Base-by-base conservation (phyloP, 2,797 vertebrate species). In the Dendrocincla tyrannina region DNA sequence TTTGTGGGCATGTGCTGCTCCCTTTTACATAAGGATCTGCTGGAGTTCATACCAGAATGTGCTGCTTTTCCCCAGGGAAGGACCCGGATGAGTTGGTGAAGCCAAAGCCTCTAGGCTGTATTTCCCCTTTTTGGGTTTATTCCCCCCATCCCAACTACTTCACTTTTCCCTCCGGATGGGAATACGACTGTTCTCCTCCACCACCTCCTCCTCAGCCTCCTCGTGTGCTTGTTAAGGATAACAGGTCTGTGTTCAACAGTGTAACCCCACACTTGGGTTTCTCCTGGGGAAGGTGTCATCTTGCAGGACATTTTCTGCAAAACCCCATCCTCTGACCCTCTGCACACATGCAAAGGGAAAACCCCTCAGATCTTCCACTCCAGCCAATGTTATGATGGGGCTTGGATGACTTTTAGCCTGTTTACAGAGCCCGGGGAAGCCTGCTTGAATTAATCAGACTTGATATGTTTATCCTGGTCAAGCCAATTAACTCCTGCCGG, bases 11-110 rank as follows among this genome's bases (percentile, higher is more conserved):
- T 96, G 94, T 97, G 90, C 80, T 90, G 92, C 78, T 94, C 6
- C 52, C 88, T 91, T 96, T 96, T 96, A 96, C 95, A 28, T 96
- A 96, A 96, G 96, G 69, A 93, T 90, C 96, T 96, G 91, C 84
- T 63, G 58, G 95, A 91, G 86, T 88, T 84, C 62, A 59, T 59
- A 85, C 17, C 66, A 88, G 62, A 90, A 91, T 53, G 70, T 74
- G 83, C 80, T 4, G 16, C 44, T 94, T 91, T 90, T 96, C 69
- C 80, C 30, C 1, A 3, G 41, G 25, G 69, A 58, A 58, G 42
- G 59, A 24, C 42, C 39, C 0, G 23, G 25, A 56, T 62, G 63
- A 33, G 28, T 30, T 62, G 59, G 67, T 58, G 53, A 70, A 89
- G 56, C 56, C 69, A 28, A 28, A 87, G 59, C 30, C 75, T 49